phyloP scores from a whole-genome alignment of 2,113 vertebrate genomes.

The Dipodomys stephensi region DNA sequence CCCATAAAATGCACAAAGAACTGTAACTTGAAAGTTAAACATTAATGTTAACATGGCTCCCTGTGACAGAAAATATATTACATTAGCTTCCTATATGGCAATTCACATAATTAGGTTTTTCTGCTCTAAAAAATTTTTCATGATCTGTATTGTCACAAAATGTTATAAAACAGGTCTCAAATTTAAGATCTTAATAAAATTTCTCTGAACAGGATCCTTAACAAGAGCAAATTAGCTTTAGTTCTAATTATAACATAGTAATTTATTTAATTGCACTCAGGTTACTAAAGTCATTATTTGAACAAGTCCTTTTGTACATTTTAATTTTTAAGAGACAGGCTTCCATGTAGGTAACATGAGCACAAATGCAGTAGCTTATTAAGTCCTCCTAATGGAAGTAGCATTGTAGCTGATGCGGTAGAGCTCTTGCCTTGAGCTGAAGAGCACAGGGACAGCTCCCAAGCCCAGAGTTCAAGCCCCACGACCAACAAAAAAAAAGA shows the following conservation, averaged over 20 bases:
- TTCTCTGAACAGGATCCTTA: constrained; percentile 28
- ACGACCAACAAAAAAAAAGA: too few species aligned
- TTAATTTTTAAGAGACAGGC: constrained; percentile 38
- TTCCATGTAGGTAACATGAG: constrained; percentile 36
- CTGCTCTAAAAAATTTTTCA: constrained; percentile 59
- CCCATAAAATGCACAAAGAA: constrained; percentile 31
- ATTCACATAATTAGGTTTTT: constrained; percentile 58
- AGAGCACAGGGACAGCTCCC: too few species aligned
- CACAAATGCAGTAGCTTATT: constrained; percentile 11
- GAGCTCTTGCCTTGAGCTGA: too few species aligned
- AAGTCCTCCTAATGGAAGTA: not conserved
- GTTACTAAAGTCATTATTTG: constrained; percentile 49
- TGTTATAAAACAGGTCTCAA: constrained; percentile 37
- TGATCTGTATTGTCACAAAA: constrained; percentile 36
- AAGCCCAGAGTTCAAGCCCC: too few species aligned
- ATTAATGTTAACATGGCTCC: not conserved
- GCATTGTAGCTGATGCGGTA: too few species aligned
- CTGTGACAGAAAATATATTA: constrained; percentile 34
- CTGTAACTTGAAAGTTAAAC: constrained; percentile 36
- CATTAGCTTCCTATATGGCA: not conserved
- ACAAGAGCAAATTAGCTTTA: constrained; percentile 16
- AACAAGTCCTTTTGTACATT: constrained; percentile 45
- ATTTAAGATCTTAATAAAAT: constrained; percentile 46
- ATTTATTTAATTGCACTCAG: constrained; percentile 48
- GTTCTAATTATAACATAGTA: constrained; percentile 9